Evolutionary conservation across 2,888 invertebrate species (phyloP).

Genomic region (Bellardia bayeri): DNA sequence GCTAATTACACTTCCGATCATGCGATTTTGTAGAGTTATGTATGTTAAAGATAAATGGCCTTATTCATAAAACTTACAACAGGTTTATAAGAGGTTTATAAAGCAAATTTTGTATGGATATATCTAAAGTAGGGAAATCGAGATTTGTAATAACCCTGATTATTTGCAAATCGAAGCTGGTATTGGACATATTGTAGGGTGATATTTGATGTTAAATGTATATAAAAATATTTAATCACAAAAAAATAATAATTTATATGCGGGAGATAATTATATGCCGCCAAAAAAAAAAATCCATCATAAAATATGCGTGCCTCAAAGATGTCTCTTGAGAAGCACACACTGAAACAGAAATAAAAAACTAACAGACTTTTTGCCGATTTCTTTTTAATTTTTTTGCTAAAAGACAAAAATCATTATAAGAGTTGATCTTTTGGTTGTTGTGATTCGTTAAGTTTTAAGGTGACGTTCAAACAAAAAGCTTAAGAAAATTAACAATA

Average conservation of each 20-base stretch:
- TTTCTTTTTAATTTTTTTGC: conserved; percentile 22
- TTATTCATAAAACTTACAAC: too few relatives aligned
- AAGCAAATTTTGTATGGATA: too few relatives aligned
- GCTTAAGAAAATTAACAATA: conserved; percentile 15
- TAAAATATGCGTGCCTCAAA: conserved; percentile 46
- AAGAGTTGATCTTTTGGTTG: conserved; percentile 15
- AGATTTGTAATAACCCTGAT: not conserved
- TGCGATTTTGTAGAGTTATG: too few relatives aligned
- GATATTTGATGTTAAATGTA: not conserved
- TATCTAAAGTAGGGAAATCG: too few relatives aligned
- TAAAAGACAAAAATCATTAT: conserved; percentile 32
- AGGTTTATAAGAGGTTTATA: too few relatives aligned
- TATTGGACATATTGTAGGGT: not conserved
- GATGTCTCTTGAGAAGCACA: conserved; percentile 24
- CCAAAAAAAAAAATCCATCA: conserved; percentile 18
- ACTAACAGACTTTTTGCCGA: conserved; percentile 22
- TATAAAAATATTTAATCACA: conserved; percentile 12
- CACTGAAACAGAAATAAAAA: not conserved
- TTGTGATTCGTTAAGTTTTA: conserved; percentile 51
- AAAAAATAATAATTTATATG: conserved; percentile 27
- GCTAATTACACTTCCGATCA: too few relatives aligned
- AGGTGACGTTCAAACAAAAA: conserved; percentile 46
- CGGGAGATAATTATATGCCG: conserved; percentile 52
- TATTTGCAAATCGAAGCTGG: too few relatives aligned
- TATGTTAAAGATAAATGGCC: too few relatives aligned